These are phyloP conservation scores for Pyrgus malvae DNA, from an alignment of 2,888 invertebrate species.

Conservation along the genomic window DNA sequence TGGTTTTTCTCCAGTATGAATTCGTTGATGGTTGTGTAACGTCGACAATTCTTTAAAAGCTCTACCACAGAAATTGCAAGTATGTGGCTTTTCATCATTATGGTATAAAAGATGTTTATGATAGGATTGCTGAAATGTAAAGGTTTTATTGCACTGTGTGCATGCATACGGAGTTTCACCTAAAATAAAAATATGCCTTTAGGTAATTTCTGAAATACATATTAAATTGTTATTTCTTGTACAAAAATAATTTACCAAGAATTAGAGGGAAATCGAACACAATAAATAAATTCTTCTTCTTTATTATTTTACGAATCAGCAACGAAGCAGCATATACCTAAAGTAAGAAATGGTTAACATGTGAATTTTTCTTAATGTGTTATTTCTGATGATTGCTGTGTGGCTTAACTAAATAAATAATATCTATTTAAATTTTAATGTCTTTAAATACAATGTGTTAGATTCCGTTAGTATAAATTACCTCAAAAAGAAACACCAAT, in stretches of 20 bases:
- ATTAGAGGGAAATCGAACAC: too few species aligned
- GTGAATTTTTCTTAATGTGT: constrained; percentile 12
- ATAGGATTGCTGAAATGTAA: constrained; percentile 95
- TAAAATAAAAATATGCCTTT: constrained; percentile 46
- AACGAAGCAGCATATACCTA: constrained; percentile 8
- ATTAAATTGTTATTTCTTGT: too few species aligned
- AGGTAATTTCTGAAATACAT: too few species aligned
- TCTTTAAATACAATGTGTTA: constrained; percentile 10
- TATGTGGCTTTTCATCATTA: constrained; percentile 91
- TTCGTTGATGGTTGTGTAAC: constrained; percentile 92
- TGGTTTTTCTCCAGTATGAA: constrained; percentile 92
- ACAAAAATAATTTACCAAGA: too few species aligned
- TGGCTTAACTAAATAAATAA: constrained; percentile 1
- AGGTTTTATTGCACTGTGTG: constrained; percentile 90
- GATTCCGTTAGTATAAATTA: constrained; percentile 71
- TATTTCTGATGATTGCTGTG: constrained; percentile 12
- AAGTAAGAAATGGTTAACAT: constrained; percentile 16
- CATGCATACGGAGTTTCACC: constrained; percentile 95
- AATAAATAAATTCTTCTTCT: too few species aligned
- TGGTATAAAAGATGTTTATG: constrained; percentile 94
- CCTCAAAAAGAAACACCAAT: constrained; percentile 70
- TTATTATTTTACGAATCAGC: constrained; percentile 11
- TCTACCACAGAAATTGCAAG: constrained; percentile 88
- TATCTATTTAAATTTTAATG: neutral
- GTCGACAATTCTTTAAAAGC: constrained; percentile 94